phyloP scores from a whole-genome alignment of 1,140 invertebrate species.

The Ostrea denselamellosa region DNA sequence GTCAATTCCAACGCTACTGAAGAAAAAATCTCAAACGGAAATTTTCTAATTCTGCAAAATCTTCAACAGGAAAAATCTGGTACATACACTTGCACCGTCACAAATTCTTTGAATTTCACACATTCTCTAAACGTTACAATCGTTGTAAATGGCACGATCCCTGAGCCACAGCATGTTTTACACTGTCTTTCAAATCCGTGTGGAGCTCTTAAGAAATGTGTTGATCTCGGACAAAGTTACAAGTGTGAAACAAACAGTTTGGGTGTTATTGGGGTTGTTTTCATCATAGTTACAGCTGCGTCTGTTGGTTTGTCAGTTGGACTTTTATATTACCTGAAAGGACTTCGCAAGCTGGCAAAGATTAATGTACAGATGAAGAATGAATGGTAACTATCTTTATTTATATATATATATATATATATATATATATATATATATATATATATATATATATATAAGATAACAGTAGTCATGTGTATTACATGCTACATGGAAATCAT shows the following conservation, averaged over 20 bases:
- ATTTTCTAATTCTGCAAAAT: background rate
- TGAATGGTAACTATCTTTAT: background rate
- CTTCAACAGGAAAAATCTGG: background rate
- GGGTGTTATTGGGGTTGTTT: background rate
- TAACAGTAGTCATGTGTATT: too few species aligned
- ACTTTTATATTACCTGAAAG: background rate
- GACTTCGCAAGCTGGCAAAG: background rate
- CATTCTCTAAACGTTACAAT: background rate
- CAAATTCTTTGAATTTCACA: background rate
- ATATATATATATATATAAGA: too few species aligned
- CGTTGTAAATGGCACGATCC: background rate
- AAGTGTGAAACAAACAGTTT: background rate
- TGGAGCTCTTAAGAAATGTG: background rate
- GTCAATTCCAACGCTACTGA: background rate
- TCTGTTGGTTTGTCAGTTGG: background rate
- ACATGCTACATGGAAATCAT: too few species aligned
- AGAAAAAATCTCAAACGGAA: background rate
- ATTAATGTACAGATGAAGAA: background rate
- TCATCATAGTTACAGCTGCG: background rate
- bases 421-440: too few species aligned
- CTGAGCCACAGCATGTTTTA: background rate
- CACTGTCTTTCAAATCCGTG: background rate
- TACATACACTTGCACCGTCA: background rate
- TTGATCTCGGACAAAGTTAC: background rate
- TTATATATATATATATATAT: too few species aligned